phyloP scores from a whole-genome alignment of 2,113 vertebrate genomes.

The Camelus bactrianus region DNA sequence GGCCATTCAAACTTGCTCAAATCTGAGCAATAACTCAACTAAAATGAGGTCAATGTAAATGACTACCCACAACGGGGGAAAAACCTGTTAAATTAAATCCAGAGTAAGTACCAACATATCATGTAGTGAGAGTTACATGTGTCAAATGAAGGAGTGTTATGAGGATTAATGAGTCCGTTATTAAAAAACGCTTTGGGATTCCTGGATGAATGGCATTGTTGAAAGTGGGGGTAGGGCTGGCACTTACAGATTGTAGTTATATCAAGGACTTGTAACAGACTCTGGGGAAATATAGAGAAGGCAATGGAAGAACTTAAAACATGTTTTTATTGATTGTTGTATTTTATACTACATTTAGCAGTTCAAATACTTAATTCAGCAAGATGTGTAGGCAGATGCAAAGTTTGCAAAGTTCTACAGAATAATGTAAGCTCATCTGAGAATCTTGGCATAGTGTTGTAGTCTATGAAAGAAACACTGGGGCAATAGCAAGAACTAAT shows the following conservation, averaged over 20 bases:
- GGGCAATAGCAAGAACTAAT: not conserved
- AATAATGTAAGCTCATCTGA: not conserved
- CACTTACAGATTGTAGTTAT: slow-evolving; percentile 62
- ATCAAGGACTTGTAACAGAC: slow-evolving; percentile 63
- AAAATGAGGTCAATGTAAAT: slow-evolving; percentile 88
- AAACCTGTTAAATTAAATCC: slow-evolving; percentile 86
- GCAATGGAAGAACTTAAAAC: slow-evolving; percentile 48
- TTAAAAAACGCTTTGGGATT: slow-evolving; percentile 78
- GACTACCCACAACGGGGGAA: slow-evolving; percentile 77
- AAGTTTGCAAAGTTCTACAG: slow-evolving; percentile 26
- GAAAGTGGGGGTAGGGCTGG: slow-evolving; percentile 66
- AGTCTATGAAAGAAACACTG: not conserved
- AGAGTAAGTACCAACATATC: slow-evolving; percentile 82
- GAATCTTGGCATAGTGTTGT: not conserved
- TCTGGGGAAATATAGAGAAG: slow-evolving; percentile 73
- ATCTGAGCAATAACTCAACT: slow-evolving; percentile 86
- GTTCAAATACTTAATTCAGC: slow-evolving; percentile 44
- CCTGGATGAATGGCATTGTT: slow-evolving; percentile 73
- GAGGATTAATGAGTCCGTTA: slow-evolving; percentile 83
- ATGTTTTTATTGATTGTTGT: slow-evolving; percentile 52
- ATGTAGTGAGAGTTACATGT: slow-evolving; percentile 78
- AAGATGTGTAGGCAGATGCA: slow-evolving; percentile 27
- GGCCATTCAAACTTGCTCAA: slow-evolving; percentile 85
- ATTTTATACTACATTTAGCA: slow-evolving; percentile 47
- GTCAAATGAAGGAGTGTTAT: slow-evolving; percentile 82